Conservation (phyloP, 2,888 invertebrate species). For the Caenorhabditis macrosperma region DNA sequence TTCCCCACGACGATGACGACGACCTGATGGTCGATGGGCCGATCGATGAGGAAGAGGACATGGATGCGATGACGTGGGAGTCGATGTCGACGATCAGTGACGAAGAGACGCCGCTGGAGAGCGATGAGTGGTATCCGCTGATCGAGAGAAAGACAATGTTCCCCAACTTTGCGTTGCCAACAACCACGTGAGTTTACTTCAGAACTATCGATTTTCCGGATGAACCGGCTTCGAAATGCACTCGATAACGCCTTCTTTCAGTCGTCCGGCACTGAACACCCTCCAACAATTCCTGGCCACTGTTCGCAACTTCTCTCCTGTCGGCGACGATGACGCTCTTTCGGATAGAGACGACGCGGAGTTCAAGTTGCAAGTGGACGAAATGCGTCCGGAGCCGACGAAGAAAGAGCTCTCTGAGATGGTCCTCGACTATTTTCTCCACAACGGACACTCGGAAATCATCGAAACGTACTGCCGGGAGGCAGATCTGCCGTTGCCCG, state of each 20-base stretch:
- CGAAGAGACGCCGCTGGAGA: not conserved
- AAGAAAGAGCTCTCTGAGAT: conserved; percentile 8
- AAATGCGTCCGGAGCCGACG: conserved; percentile 45
- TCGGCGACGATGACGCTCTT: not conserved
- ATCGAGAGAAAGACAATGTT: conserved; percentile 4
- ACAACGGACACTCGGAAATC: conserved; percentile 42
- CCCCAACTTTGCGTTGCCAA: conserved; percentile 39
- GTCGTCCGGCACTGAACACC: not conserved
- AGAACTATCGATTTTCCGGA: too few species aligned
- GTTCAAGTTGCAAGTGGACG: not conserved
- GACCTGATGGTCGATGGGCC: not conserved
- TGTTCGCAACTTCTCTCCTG: too few species aligned
- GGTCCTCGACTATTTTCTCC: conserved; percentile 43
- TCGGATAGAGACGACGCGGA: not conserved
- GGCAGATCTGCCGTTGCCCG: conserved; percentile 12
- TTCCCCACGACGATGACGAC: not conserved
- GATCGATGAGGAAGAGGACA: conserved; percentile 1
- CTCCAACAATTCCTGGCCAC: too few species aligned
- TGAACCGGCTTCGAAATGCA: too few species aligned
- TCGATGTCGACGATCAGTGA: conserved; percentile 25
- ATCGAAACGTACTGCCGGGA: conserved; percentile 42
- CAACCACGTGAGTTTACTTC: conserved; percentile 16
- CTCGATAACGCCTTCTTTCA: too few species aligned
- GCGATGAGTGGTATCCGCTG: conserved; percentile 46
- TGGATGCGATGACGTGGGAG: conserved; percentile 48